Evolutionary conservation across 2,888 invertebrate genomes (phyloP).

Genomic region (Chrysina gloriosa): DNA sequence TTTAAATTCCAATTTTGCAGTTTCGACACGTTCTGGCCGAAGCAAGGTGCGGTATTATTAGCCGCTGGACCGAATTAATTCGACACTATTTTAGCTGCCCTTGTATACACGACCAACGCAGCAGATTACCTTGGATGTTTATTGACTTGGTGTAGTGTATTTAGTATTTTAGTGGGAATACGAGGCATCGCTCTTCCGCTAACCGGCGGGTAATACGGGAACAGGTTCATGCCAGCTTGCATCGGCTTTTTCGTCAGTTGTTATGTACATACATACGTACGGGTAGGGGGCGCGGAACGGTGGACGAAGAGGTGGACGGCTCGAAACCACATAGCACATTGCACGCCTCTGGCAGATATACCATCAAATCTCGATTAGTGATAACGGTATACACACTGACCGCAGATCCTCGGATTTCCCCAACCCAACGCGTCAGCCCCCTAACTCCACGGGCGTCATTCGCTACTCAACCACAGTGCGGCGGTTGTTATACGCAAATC

Average conservation of each 20-base stretch:
- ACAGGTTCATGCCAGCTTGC: background rate
- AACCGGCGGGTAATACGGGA: background rate
- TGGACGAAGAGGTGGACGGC: too few relatives aligned
- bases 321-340: background rate
- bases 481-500: background rate
- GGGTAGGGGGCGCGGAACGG: background rate
- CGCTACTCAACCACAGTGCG: constrained; percentile 4
- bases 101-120: background rate
- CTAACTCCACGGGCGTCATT: background rate
- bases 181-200: background rate
- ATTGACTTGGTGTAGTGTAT: constrained; percentile 3
- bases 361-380: constrained; percentile 51
- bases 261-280: background rate
- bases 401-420: constrained; percentile 39
- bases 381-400: constrained; percentile 47
- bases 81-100: background rate
- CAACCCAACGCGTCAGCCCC: background rate
- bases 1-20: too few relatives aligned
- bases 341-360: constrained; percentile 32
- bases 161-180: background rate
- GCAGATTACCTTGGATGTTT: constrained; percentile 5
- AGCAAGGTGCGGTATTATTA: too few relatives aligned
- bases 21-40: too few relatives aligned
- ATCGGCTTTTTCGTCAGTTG: constrained; percentile 4
- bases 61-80: too few relatives aligned